These are phyloP conservation scores for Zaprionus taronus DNA, from an alignment of 1,140 invertebrate genomes.

Conservation along the genomic window DNA sequence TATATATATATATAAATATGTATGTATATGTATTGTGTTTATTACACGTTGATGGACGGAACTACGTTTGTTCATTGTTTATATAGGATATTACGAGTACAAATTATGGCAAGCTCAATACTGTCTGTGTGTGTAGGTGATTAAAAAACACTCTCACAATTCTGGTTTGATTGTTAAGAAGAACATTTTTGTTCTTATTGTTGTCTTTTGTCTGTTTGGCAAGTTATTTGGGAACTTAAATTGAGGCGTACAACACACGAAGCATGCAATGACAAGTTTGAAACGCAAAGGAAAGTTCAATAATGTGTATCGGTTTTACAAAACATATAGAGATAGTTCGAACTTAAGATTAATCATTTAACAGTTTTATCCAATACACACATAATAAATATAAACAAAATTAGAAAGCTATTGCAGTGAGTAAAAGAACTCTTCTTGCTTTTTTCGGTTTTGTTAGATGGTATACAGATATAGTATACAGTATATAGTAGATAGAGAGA, in stretches of 20 bases:
- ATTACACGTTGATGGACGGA: slow-evolving; percentile 41
- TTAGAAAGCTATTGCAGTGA: slow-evolving; percentile 70
- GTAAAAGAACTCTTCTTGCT: slow-evolving; percentile 81
- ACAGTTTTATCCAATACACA: slow-evolving; percentile 49
- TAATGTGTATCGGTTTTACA: slow-evolving; percentile 57
- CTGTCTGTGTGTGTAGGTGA: slow-evolving; percentile 40
- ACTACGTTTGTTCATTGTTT: slow-evolving; percentile 30
- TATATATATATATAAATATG: slow-evolving; percentile 2
- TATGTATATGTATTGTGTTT: slow-evolving; percentile 9
- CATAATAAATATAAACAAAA: slow-evolving; percentile 36
- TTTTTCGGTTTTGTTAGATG: slow-evolving; percentile 48
- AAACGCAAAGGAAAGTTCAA: slow-evolving; percentile 38
- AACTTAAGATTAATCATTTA: slow-evolving; percentile 59
- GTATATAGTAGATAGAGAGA: slow-evolving; percentile 39
- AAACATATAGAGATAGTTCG: slow-evolving; percentile 25
- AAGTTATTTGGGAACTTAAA: slow-evolving; percentile 65
- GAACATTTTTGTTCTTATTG: neutral
- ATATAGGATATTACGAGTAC: slow-evolving; percentile 10
- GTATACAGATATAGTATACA: neutral
- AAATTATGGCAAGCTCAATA: slow-evolving; percentile 80
- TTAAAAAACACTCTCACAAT: slow-evolving; percentile 62
- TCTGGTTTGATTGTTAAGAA: slow-evolving; percentile 30
- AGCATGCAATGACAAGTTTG: slow-evolving; percentile 64
- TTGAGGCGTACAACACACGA: slow-evolving; percentile 40
- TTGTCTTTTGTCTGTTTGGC: slow-evolving; percentile 49